Evolutionary conservation across 2,113 vertebrate genomes (phyloP).

Genomic region (Hylia prasina): DNA sequence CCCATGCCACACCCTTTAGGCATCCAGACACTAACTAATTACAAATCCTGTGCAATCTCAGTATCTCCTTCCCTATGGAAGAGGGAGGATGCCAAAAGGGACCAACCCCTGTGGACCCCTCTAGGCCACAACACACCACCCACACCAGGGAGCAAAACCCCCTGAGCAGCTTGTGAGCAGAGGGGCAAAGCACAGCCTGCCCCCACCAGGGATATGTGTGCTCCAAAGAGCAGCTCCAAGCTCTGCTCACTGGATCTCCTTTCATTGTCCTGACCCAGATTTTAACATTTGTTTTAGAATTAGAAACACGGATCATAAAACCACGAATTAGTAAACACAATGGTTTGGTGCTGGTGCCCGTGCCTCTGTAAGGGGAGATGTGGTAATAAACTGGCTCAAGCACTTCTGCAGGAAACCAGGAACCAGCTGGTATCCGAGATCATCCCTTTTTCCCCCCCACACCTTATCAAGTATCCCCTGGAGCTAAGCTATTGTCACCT

Average conservation of each 20-base stretch:
- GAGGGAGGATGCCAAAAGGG: background rate
- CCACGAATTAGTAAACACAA: conserved; percentile 11
- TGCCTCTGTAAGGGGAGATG: background rate
- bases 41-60: background rate
- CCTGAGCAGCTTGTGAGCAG: fast-evolving
- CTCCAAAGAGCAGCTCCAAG: background rate
- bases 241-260: background rate
- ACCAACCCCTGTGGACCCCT: fast-evolving
- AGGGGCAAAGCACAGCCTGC: background rate
- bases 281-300: background rate
- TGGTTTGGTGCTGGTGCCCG: background rate
- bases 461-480: background rate
- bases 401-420: background rate
- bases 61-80: background rate
- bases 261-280: background rate
- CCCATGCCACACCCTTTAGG: background rate
- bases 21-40: background rate
- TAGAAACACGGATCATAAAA: conserved; percentile 41
- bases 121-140: background rate
- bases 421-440: background rate
- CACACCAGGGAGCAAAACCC: background rate
- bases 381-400: background rate
- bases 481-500: background rate
- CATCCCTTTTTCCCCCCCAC: background rate
- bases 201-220: fast-evolving